phyloP scores from a whole-genome alignment of 2,113 vertebrate genomes.

The Equus przewalskii region DNA sequence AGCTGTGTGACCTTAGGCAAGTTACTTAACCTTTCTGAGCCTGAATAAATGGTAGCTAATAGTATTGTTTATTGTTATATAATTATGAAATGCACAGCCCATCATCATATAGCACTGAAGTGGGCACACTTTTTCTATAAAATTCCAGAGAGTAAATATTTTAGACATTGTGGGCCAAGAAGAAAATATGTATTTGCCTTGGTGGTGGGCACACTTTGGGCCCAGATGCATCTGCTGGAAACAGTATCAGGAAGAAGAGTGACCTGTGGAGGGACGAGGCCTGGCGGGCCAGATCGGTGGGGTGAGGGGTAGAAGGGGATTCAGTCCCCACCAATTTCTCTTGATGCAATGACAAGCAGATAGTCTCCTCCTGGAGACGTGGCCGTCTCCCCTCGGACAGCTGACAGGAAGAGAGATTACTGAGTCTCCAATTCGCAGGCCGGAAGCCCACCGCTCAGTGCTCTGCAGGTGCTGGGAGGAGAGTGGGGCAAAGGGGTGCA shows the following conservation, averaged over 20 bases:
- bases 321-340: accelerated
- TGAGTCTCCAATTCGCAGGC: not conserved
- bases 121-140: not conserved
- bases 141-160: not conserved
- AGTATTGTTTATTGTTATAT: not conserved
- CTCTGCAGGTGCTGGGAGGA: not conserved
- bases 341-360: not conserved
- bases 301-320: accelerated
- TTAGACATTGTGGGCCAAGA: not conserved
- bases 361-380: not conserved
- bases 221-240: not conserved
- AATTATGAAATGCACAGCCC: too few relatives aligned
- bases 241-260: not conserved
- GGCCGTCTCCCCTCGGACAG: not conserved
- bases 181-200: not conserved
- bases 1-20: not conserved
- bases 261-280: not conserved
- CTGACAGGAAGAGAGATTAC: not conserved
- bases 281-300: accelerated
- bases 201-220: not conserved
- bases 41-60: not conserved
- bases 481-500: accelerated
- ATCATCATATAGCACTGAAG: not conserved
- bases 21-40: not conserved
- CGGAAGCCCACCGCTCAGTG: not conserved